Evolutionary conservation across 2,113 vertebrate species (phyloP).

Genomic region (Paradoxurus hermaphroditus): DNA sequence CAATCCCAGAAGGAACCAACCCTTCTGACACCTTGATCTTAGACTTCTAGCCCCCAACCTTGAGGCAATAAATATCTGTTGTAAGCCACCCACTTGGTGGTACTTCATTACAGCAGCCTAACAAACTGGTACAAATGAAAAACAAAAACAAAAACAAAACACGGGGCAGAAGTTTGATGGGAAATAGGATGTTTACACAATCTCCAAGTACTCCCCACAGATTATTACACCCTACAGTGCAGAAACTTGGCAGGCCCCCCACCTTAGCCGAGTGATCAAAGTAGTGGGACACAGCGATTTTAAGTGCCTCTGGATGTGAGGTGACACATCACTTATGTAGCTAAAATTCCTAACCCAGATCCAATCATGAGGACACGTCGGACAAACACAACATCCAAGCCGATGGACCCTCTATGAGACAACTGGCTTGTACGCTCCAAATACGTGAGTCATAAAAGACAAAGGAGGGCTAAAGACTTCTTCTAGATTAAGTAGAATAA

Average conservation of each 20-base stretch:
- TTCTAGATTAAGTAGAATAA: neutral
- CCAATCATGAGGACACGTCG: neutral
- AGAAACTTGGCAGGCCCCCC: neutral
- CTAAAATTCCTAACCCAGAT: neutral
- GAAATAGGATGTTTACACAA: neutral
- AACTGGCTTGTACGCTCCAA: neutral
- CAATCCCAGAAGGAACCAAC: neutral
- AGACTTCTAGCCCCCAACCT: neutral
- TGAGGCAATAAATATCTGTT: neutral
- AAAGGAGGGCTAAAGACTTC: neutral
- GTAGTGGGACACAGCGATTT: neutral
- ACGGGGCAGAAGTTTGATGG: neutral
- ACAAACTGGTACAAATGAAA: neutral
- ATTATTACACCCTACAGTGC: neutral
- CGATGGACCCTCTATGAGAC: neutral
- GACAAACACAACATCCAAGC: neutral
- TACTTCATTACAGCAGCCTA: neutral
- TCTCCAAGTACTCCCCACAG: neutral
- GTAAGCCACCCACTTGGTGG: neutral
- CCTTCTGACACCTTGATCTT: neutral
- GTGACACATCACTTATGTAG: neutral
- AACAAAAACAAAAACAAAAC: too few species aligned
- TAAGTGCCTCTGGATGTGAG: neutral
- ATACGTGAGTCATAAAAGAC: neutral
- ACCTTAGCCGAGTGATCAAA: neutral